Evolutionary conservation across 2,113 vertebrate species (phyloP), one percentile per base, ranked within the genome.

Genomic region (Dasyornis broadbenti): DNA sequence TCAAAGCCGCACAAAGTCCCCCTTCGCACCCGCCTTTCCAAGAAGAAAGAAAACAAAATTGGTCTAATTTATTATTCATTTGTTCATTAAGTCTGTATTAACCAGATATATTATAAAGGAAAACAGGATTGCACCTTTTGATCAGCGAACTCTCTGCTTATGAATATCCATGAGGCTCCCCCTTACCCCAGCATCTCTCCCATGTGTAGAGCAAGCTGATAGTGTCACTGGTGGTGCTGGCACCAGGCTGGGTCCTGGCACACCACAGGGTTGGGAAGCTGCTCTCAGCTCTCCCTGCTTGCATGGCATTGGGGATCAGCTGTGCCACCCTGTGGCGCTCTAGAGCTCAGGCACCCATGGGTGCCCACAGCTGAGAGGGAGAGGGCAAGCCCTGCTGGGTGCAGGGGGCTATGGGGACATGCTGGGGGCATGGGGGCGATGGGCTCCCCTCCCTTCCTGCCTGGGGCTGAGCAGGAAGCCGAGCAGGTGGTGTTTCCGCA

Each of bases 31-130:
- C 2, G 66, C 91, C 87, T 72, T 95, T 92, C 95, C 70, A 57
- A 95, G 95, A 95, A 94, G 93, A 95, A 97, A 92, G 97, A 95
- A 97, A 97, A 97, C 95, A 97, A 97, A 97, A 97, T 95, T 96
- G 97, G 95, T 91, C 96, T 97, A 97, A 97, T 97, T 97, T 97
- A 95, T 97, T 96, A 97, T 97, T 97, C 96, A 97, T 96, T 94
- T 82, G 72, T 95, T 97, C 97, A 96, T 97, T 97, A 97, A 97
- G 96, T 94, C 95, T 35, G 45, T 91, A 96, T 96, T 97, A 97
- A 95, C 90, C 94, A 94, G 94, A 92, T 95, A 92, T 93, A 95
- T 97, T 96, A 95, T 97, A 96, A 97, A 95, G 82, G 93, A 96
- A 96, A 97, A 96, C 95, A 94, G 95, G 93, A 95, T 91, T 95